These are phyloP conservation scores for Numida meleagris DNA, from an alignment of 2,113 vertebrate genomes.

Conservation along the genomic window DNA sequence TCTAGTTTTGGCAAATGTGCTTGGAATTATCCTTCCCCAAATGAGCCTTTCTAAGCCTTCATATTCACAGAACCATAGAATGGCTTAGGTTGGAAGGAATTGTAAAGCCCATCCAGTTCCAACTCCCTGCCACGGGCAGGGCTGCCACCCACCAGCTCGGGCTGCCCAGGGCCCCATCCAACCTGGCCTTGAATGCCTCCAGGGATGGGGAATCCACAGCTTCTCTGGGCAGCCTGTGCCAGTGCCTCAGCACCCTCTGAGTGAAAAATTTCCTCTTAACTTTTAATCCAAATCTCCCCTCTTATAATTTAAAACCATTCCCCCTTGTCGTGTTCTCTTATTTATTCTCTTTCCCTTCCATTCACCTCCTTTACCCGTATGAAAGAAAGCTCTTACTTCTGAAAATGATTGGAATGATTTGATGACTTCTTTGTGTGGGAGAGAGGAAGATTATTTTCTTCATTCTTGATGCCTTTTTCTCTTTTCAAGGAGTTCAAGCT, in stretches of 20 bases:
- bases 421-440: not conserved
- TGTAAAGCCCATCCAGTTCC: too few relatives aligned
- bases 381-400: not conserved
- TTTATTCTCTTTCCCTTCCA: not conserved
- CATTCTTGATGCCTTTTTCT: not conserved
- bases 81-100: too few relatives aligned
- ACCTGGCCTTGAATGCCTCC: not conserved
- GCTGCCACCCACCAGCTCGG: too few relatives aligned
- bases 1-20: not conserved
- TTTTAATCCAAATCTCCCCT: not conserved
- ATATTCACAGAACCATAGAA: not conserved
- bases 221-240: not conserved
- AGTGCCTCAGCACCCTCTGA: not conserved
- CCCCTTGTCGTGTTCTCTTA: not conserved
- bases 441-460: not conserved
- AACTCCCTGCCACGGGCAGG: too few relatives aligned
- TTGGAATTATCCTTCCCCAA: slow-evolving; percentile 9
- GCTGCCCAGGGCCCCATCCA: not conserved
- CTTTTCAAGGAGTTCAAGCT: slow-evolving; percentile 12
- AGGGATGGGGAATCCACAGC: not conserved
- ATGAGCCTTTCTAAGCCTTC: not conserved
- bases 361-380: not conserved
- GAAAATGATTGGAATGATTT: not conserved
- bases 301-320: not conserved
- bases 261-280: not conserved